Evolutionary conservation across 2,888 invertebrate genomes (phyloP).

Genomic region (Cataglyphis cursor): DNA sequence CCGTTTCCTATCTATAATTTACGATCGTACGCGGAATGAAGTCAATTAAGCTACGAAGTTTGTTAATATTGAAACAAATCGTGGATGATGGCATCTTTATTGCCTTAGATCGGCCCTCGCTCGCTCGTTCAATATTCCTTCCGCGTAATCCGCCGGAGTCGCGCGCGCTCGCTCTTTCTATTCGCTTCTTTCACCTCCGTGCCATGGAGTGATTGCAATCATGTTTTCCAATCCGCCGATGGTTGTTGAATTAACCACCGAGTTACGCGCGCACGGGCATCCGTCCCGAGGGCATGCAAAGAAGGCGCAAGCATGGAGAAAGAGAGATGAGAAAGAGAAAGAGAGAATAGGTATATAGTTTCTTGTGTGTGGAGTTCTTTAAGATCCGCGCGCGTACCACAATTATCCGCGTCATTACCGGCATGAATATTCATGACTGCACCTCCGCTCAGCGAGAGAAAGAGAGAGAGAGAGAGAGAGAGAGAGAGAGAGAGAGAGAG

Average conservation of each 20-base stretch:
- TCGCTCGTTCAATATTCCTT: conserved; percentile 47
- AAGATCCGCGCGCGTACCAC: conserved; percentile 68
- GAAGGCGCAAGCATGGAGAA: conserved; percentile 21
- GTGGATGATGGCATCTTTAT: conserved; percentile 76
- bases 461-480: conserved; percentile 23
- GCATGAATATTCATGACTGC: conserved; percentile 81
- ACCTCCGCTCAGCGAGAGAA: conserved; percentile 44
- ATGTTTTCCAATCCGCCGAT: conserved; percentile 57
- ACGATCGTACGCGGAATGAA: conserved; percentile 46
- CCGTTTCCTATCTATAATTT: conserved; percentile 47
- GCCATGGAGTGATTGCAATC: conserved; percentile 63
- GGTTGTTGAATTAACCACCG: conserved; percentile 72
- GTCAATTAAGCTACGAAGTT: conserved; percentile 49
- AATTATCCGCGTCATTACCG: conserved; percentile 81
- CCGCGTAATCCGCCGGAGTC: conserved; percentile 32
- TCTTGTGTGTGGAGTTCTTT: conserved; percentile 61
- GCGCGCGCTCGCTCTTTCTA: conserved; percentile 27
- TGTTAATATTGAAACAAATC: conserved; percentile 76
- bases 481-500: conserved; percentile 26
- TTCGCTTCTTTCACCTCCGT: conserved; percentile 43
- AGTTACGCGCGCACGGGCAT: conserved; percentile 77
- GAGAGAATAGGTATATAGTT: conserved; percentile 61
- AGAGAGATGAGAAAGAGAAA: not conserved
- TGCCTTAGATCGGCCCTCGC: conserved; percentile 32
- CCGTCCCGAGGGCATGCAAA: conserved; percentile 60